phyloP scores from a whole-genome alignment of 1,140 invertebrate species.

The Cepaea nemoralis region DNA sequence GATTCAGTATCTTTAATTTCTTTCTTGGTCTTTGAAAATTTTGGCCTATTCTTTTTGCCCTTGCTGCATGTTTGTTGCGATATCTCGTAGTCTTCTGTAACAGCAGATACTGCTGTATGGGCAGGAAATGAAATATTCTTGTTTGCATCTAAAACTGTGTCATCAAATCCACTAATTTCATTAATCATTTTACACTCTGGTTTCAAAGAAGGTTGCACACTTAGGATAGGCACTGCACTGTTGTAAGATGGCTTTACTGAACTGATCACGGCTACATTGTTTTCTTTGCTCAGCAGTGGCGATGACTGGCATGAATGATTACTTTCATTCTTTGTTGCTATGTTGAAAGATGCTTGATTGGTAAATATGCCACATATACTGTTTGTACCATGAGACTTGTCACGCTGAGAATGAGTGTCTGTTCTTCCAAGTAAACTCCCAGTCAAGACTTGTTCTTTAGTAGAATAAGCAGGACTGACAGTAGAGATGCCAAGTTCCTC shows the following conservation, averaged over 20 bases:
- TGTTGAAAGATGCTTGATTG: conserved; percentile 29
- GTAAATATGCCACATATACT: conserved; percentile 15
- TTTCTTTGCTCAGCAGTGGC: background rate
- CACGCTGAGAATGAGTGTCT: background rate
- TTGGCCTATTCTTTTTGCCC: conserved; percentile 51
- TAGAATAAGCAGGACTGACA: background rate
- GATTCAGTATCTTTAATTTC: conserved; percentile 7
- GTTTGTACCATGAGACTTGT: background rate
- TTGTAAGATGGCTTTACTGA: background rate
- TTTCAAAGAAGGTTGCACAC: background rate
- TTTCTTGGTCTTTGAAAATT: conserved; percentile 30
- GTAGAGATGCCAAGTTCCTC: background rate
- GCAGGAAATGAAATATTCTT: background rate
- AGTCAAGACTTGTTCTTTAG: background rate
- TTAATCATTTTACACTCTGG: background rate
- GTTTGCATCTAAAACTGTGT: background rate
- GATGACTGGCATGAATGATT: background rate
- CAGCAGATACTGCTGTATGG: background rate
- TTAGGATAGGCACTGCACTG: background rate
- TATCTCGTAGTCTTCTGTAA: background rate
- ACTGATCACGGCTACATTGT: background rate
- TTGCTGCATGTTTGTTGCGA: conserved; percentile 42
- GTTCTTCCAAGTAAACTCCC: background rate
- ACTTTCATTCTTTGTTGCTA: background rate
- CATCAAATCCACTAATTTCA: background rate